Evolutionary conservation across 2,888 invertebrate genomes (phyloP).

Genomic region (Dynastes maya): DNA sequence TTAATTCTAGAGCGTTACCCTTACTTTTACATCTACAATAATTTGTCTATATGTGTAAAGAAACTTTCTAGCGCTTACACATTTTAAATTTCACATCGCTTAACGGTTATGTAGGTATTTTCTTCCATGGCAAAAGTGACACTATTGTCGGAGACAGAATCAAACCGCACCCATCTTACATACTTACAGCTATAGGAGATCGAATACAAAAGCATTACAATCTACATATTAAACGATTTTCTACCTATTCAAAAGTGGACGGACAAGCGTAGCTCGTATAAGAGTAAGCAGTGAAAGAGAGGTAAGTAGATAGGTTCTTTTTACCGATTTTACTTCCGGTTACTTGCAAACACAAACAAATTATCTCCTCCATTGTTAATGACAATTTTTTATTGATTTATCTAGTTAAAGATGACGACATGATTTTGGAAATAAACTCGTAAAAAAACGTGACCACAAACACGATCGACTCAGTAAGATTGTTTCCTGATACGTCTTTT

Average conservation of each 20-base stretch:
- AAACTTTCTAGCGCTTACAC: constrained; percentile 3
- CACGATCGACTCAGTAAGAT: background rate
- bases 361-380: constrained; percentile 22
- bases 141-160: background rate
- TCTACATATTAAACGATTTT: too few relatives aligned
- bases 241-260: too few relatives aligned
- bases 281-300: background rate
- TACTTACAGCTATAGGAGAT: background rate
- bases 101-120: background rate
- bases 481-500: background rate
- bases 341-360: constrained; percentile 28
- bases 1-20: too few relatives aligned
- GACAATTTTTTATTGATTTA: background rate
- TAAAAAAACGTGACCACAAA: constrained; percentile 2
- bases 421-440: background rate
- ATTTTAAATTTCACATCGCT: constrained; percentile 4
- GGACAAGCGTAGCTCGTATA: too few relatives aligned
- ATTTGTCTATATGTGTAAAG: background rate
- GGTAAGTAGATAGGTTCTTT: background rate
- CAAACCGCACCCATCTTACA: background rate
- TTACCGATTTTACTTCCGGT: constrained; percentile 23
- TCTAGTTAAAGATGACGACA: background rate
- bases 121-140: background rate
- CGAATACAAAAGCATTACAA: background rate
- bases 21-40: too few relatives aligned